Base-by-base conservation (phyloP, 2,113 vertebrate genomes). In the Lophius piscatorius region DNA sequence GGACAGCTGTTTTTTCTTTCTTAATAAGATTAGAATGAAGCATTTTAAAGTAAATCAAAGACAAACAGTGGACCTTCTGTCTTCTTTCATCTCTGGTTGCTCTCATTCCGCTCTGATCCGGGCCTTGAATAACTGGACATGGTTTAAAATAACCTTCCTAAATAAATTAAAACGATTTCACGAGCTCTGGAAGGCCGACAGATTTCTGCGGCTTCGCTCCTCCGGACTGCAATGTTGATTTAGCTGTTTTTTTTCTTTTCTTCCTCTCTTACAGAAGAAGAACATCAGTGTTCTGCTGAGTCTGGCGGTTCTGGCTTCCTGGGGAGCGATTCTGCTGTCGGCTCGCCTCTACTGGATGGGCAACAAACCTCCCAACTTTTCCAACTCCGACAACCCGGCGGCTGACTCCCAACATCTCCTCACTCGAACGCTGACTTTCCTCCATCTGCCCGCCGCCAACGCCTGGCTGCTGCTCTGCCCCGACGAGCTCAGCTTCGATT, bases 261-360 rank as follows among this genome's bases (percentile, higher is more conserved):
- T 17, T 57, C 42, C 47, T 56, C 46, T 55, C n/a, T 89, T 92
- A 46, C 90, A 98, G 96, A 92, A 91, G 77, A 95, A 92, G 89
- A 94, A 95, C 80, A 54, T 91, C 47, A 82, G 86, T 20, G 90
- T 94, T 48, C 83, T 95, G 77, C 87, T 93, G 85, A 97, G 95
- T 72, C 79, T 97, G 36, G 88, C 88, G 47, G 82, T 92, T 36
- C 83, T 98, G 84, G 92, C 89, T 16, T 91, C 81, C 67, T 99
- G 96, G 94, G 97, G 96, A 35, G 85, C 88, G 57, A 64, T 93
- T 3, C 90, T 98, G 57, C 89, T 99, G 72, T 93, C 92, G 7
- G 86, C 89, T 61, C 97, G 97, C 28, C 91, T 99, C n/a, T 98
- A 97, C 90, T 99, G 97, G 97, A 99, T 99, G 97, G 96, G 97